Evolutionary conservation across 2,888 invertebrate genomes (phyloP).

Genomic region (Baccha elongata): DNA sequence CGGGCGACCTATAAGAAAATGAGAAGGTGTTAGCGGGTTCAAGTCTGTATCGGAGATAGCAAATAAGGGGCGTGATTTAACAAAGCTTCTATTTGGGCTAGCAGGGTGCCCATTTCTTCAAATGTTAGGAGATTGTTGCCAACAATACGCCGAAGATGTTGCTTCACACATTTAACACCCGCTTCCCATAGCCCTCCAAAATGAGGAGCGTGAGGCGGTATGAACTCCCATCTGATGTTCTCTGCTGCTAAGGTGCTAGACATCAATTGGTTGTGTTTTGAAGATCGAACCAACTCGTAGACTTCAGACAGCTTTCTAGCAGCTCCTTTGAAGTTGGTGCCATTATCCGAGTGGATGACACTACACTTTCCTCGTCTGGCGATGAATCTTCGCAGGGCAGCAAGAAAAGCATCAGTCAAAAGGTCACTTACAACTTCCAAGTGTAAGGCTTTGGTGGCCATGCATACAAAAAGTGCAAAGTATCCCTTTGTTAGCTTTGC

Average conservation of each 20-base stretch:
- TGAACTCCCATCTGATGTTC: neutral
- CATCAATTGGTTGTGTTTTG: neutral
- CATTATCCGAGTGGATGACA: too few species aligned
- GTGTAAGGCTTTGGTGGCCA: constrained; percentile 3
- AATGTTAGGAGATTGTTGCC: neutral
- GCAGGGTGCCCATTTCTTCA: neutral
- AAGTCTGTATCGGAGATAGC: too few species aligned
- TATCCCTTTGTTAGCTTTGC: constrained; percentile 19
- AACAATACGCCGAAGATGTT: neutral
- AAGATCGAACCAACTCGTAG: neutral
- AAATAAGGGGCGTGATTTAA: too few species aligned
- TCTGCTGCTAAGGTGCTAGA: neutral
- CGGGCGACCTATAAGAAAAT: neutral
- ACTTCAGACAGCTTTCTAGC: too few species aligned
- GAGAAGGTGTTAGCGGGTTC: too few species aligned
- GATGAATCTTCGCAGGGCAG: constrained; percentile 2
- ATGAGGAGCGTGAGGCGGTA: neutral
- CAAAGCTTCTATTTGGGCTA: too few species aligned
- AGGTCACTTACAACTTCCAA: constrained; percentile 14
- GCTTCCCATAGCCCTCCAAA: too few species aligned
- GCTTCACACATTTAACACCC: neutral
- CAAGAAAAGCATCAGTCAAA: constrained; percentile 2
- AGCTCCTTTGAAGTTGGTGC: too few species aligned
- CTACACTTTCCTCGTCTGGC: neutral
- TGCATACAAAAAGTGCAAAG: constrained; percentile 1